Evolutionary conservation across 2,888 invertebrate genomes (phyloP), one percentile per base, ranked within the genome.

Genomic region (Tyria jacobaeae): DNA sequence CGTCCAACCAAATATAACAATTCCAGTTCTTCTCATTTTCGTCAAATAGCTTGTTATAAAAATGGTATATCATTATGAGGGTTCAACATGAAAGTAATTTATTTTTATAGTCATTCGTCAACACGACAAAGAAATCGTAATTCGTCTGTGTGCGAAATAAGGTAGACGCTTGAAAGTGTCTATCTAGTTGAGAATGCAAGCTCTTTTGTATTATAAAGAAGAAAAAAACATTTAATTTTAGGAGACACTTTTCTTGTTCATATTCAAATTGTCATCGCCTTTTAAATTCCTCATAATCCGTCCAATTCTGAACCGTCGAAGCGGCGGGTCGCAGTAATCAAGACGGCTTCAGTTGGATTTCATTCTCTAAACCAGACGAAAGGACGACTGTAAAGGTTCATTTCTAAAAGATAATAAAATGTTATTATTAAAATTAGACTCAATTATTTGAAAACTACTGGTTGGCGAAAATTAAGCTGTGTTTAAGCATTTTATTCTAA

Each of bases 231-330:
- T 89, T 83, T 86, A 86, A 91, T 90, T 89, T 89, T 80, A 84
- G 78, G 83, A 85, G 84, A 88, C 81, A 85, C 88, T 86, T 88
- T 86, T 87, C 84, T 87, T 89, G 86, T 88, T 89, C 90, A 90
- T 91, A 91, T 90, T 91, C 90, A 92, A 92, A 92, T 92, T 89
- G 93, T 91, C 92, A 90, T 91, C 89, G 90, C 86, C 85, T 86
- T 90, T 89, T 90, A 91, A 93, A 93, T 89, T 92, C 92, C 91
- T 92, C 91, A 90, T 93, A 94, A 94, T 94, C 93, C 93, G 86
- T 89, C 91, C 92, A 92, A 94, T 94, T 91, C 88, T 89, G 88
- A 89, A 89, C 85, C 87, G 88, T 84, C 83, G 87, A 41, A 83
- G 89, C 82, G 83, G 79, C 87, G 89, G 88, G 85, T 85, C 89